Evolutionary conservation across 1,140 invertebrate genomes (phyloP).

Genomic region (Zophobas atratus): DNA sequence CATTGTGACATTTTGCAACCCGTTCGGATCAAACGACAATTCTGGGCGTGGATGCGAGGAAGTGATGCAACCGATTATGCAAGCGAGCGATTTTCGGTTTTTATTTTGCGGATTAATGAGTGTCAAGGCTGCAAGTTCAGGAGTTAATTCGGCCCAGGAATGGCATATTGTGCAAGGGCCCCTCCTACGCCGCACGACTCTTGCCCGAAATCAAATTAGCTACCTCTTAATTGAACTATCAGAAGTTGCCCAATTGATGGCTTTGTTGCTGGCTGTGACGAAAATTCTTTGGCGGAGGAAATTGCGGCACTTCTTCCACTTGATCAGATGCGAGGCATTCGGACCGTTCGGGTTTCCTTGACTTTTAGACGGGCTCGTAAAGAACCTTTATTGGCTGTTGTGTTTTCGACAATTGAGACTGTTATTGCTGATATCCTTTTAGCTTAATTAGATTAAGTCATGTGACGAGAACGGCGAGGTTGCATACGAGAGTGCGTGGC

Average conservation of each 20-base stretch:
- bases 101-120: slow-evolving; percentile 10
- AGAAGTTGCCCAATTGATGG: slow-evolving; percentile 4
- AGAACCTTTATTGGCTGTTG: slow-evolving; percentile 4
- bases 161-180: slow-evolving; percentile 28
- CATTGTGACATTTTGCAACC: slow-evolving; percentile 10
- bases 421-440: too few relatives aligned
- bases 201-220: slow-evolving; percentile 30
- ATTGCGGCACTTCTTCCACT: neutral
- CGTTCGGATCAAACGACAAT: neutral
- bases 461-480: too few relatives aligned
- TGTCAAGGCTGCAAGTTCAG: slow-evolving; percentile 33
- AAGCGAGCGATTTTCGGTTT: slow-evolving; percentile 2
- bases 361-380: slow-evolving; percentile 19
- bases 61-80: slow-evolving; percentile 23
- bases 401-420: too few relatives aligned
- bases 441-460: too few relatives aligned
- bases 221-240: slow-evolving; percentile 24
- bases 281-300: neutral
- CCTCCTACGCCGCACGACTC: slow-evolving; percentile 22
- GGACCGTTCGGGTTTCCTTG: slow-evolving; percentile 16
- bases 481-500: too few relatives aligned
- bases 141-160: slow-evolving; percentile 6
- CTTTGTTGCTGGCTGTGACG: neutral
- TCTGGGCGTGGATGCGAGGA: slow-evolving; percentile 28
- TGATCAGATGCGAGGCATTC: slow-evolving; percentile 6